Base-by-base conservation (phyloP, 2,888 invertebrate genomes). In the Tachina grossa region DNA sequence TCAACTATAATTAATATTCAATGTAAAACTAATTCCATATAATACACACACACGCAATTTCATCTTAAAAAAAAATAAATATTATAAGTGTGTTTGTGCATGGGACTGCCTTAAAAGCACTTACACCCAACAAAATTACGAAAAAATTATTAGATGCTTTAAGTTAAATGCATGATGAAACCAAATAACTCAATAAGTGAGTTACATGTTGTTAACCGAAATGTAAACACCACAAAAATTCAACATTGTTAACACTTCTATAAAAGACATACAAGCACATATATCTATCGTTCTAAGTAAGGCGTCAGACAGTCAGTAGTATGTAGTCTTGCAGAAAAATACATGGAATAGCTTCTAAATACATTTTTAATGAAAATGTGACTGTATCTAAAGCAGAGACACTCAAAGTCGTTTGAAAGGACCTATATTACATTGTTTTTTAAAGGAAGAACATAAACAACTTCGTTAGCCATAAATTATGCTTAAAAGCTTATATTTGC, bases 151-250 rank as follows among this genome's bases (percentile, higher is more conserved):
- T 22, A n/a, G 57, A 71, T 66, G 43, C 41, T 53, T 19, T 77
- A 49, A 75, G 69, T 85, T 63, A 65, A 74, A 74, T 74, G 68
- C 69, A 69, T 63, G 74, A 69, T 83, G 84, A 85, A 87, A 85
- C 87, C 84, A 87, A 89, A 89, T 88, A 88, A 88, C 89, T 89
- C 88, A 88, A 88, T 89, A 89, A 89, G 86, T 88, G 88, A 89
- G 89, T 88, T 88, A 88, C 89, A 88, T 87, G 89, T 84, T 89
- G 89, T 89, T 88, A 89, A 89, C 88, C 88, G 80, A 88, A 89
- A 88, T 89, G 88, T 88, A 89, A 89, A 89, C 88, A 89, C 87
- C 89, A 86, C 87, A 88, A 87, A 57, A 87, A 85, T 80, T 83
- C 72, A 84, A 84, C 76, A 86, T 61, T 72, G 87, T 68, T 80